Conservation (phyloP, 2,797 vertebrate genomes). For the Danionella dracula region DNA sequence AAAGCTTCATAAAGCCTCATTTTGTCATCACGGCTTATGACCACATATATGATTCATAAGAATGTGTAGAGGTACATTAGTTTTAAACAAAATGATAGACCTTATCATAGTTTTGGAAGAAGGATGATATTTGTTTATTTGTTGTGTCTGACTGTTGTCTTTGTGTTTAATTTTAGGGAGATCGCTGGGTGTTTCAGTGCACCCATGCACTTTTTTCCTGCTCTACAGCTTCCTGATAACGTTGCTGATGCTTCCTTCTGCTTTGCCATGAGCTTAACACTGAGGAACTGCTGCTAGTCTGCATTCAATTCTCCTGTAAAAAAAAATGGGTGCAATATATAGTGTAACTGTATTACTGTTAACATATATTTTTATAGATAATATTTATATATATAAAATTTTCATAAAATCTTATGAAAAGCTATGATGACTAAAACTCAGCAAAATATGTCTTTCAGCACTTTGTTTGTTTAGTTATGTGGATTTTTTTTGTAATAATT, state of each 20-base stretch:
- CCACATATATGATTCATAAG: no score
- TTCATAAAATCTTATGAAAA: background rate
- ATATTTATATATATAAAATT: no score
- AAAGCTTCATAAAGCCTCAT: no score
- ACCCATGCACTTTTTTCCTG: conserved; percentile 54
- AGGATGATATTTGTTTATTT: no score
- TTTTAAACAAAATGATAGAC: no score
- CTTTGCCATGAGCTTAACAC: conserved; percentile 35
- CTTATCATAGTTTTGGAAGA: no score
- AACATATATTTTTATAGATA: background rate
- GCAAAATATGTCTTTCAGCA: background rate
- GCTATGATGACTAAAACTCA: background rate
- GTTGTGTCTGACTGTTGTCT: conserved; percentile 28
- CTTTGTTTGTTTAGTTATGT: background rate
- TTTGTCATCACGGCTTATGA: no score
- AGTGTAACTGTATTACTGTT: background rate
- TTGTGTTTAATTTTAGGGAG: conserved; percentile 53
- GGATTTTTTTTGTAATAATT: background rate
- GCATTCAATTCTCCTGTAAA: background rate
- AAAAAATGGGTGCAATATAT: conserved; percentile 15
- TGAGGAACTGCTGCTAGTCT: background rate
- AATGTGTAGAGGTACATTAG: no score
- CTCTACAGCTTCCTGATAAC: conserved; percentile 62
- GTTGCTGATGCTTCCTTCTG: conserved; percentile 44
- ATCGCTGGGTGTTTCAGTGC: conserved; percentile 54